Conservation (phyloP, 2,888 invertebrate genomes). For the Adelphocoris suturalis region DNA sequence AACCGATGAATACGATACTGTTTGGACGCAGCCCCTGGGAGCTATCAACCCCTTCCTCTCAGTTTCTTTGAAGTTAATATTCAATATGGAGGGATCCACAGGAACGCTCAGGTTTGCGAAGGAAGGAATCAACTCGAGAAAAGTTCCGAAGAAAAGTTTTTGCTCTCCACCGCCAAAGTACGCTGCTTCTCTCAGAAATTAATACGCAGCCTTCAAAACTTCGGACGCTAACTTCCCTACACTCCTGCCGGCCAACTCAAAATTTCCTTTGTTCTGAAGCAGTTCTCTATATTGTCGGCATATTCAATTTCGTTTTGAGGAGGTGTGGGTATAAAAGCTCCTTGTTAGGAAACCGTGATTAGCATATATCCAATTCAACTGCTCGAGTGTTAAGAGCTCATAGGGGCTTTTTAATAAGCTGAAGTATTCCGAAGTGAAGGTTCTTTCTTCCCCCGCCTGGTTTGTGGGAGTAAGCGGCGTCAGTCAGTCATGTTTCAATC, state of each 20-base stretch:
- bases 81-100: too few species aligned
- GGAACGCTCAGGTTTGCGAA: too few species aligned
- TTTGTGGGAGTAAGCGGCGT: too few species aligned
- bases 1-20: too few species aligned
- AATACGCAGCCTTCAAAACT: conserved; percentile 46
- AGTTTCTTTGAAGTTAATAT: too few species aligned
- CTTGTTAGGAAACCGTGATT: neutral
- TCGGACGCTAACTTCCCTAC: neutral
- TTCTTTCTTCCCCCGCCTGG: too few species aligned
- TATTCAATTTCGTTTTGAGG: conserved; percentile 34
- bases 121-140: neutral
- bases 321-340: neutral
- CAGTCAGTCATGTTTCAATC: too few species aligned
- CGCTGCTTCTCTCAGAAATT: neutral
- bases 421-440: too few species aligned
- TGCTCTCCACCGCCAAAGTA: neutral
- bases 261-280: neutral
- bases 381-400: too few species aligned
- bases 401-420: too few species aligned
- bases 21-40: too few species aligned
- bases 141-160: conserved; percentile 7
- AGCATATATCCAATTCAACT: neutral
- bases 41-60: too few species aligned
- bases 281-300: neutral
- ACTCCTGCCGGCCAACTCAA: neutral